Evolutionary conservation across 2,888 invertebrate genomes (phyloP).

Genomic region (Gastrophysa polygoni): DNA sequence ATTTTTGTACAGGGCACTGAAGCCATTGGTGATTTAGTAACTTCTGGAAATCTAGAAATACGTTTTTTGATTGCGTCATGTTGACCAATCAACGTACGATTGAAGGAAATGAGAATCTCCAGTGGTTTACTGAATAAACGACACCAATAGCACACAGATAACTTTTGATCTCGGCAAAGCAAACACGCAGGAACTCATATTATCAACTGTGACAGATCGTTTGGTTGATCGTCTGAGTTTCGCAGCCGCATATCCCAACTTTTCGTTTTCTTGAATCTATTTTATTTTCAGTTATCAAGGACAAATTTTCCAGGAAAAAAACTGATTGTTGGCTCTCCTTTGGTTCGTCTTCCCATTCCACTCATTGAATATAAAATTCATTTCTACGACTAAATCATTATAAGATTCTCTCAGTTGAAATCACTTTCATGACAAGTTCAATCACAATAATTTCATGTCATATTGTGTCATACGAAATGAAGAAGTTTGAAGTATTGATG

Average conservation of each 20-base stretch:
- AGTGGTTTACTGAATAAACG: conserved; percentile 21
- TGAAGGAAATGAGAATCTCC: conserved; percentile 1
- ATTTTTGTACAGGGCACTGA: conserved; percentile 33
- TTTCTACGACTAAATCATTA: too few species aligned
- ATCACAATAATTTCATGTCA: too few species aligned
- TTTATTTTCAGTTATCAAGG: conserved; percentile 35
- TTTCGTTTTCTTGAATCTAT: conserved; percentile 35
- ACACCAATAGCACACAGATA: conserved; percentile 52
- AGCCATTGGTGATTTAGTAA: conserved; percentile 17
- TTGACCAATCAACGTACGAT: too few species aligned
- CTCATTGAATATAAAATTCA: background rate
- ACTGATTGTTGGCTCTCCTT: conserved; percentile 14
- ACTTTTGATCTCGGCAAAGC: conserved; percentile 51
- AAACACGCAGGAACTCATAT: conserved; percentile 48
- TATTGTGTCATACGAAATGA: too few species aligned
- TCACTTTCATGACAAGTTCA: too few species aligned
- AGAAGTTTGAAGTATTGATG: too few species aligned
- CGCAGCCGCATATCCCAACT: conserved; percentile 53
- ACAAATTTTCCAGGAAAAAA: conserved; percentile 12
- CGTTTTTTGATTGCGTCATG: too few species aligned
- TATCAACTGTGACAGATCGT: conserved; percentile 14
- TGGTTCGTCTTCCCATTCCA: background rate
- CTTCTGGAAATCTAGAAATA: too few species aligned
- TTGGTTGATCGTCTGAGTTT: conserved; percentile 35
- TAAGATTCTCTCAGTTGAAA: too few species aligned